Base-by-base conservation (phyloP, 2,797 vertebrate species). In the Ambastaia sidthimunki region DNA sequence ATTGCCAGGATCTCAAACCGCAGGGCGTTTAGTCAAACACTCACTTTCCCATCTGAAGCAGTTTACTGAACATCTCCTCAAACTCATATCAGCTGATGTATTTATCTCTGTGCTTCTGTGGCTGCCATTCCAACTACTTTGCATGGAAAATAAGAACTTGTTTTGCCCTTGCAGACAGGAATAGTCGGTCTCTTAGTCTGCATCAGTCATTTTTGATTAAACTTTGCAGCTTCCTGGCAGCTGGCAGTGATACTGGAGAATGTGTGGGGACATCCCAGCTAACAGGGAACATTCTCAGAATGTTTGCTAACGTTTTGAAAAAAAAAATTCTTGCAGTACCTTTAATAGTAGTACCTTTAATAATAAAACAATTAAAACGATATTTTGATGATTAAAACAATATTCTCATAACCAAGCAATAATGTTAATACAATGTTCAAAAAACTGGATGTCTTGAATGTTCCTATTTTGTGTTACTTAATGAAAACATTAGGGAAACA, bases 181-280 rank as follows among this genome's bases (percentile, higher is more conserved):
- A 72, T 70, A 68, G 9, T 4, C 10, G n/a, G 48, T 55, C 50
- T 57, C 50, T 7, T 11, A 19, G 37, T 9, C 31, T 19, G 68
- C 62, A 28, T 48, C 60, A 37, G 19, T 77, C 52, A 41, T 59
- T 60, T 50, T 44, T 63, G 15, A 72, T 82, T 71, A 76, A 34
- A 48, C 31, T 62, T 57, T 59, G 69, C 60, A 77, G 52, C 12
- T 4, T 62, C 31, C 57, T 70, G 41, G 66, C 50, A n/a, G n/a
- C 66, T 74, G 60, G 57, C 3, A 23, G 57, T 50, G 48, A 50
- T 0, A 47, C 16, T 15, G 18, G 12, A 34, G 2, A 52, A 19
- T 15, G 28, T 63, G 11, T 31, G 18, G n/a, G 0, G 34, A 7
- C 31, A 7, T 37, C 9, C 6, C 34, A 37, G 34, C 34, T 37